Evolutionary conservation across 1,140 invertebrate genomes (phyloP).

Genomic region (Nymphalis io): DNA sequence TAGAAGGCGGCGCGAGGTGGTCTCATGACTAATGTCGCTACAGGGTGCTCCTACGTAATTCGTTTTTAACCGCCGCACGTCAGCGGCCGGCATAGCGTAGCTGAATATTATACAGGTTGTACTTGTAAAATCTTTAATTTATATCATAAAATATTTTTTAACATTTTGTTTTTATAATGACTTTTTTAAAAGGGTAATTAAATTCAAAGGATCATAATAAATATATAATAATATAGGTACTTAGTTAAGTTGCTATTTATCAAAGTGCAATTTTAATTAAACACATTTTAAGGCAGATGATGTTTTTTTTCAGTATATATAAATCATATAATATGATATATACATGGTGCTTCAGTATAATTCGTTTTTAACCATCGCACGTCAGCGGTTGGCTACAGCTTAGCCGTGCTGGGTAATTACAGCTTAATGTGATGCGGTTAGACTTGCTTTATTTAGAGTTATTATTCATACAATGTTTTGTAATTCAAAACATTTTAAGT

Average conservation of each 20-base stretch:
- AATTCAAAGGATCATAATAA: not conserved
- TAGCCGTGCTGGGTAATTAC: slow-evolving; percentile 17
- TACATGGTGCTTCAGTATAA: slow-evolving; percentile 51
- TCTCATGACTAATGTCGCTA: slow-evolving; percentile 67
- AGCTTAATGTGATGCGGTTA: slow-evolving; percentile 3
- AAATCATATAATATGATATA: too few relatives aligned
- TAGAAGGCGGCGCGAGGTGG: slow-evolving; percentile 28
- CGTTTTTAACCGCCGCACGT: slow-evolving; percentile 73
- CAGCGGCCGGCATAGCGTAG: slow-evolving; percentile 41
- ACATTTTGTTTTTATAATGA: too few relatives aligned
- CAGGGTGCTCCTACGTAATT: slow-evolving; percentile 71
- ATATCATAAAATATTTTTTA: not conserved
- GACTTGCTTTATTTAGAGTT: slow-evolving; percentile 4
- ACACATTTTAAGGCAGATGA: too few relatives aligned
- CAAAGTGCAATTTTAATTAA: too few relatives aligned
- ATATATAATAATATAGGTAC: not conserved
- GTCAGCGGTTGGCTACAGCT: slow-evolving; percentile 45
- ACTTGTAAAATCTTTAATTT: not conserved
- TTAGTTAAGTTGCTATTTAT: not conserved
- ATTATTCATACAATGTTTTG: not conserved
- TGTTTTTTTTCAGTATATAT: too few relatives aligned
- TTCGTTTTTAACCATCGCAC: slow-evolving; percentile 72
- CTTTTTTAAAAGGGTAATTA: not conserved
- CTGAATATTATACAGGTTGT: slow-evolving; percentile 3
- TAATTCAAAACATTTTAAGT: slow-evolving; percentile 1